Evolutionary conservation across 2,113 vertebrate genomes (phyloP).

Genomic region (Pseudois nayaur): DNA sequence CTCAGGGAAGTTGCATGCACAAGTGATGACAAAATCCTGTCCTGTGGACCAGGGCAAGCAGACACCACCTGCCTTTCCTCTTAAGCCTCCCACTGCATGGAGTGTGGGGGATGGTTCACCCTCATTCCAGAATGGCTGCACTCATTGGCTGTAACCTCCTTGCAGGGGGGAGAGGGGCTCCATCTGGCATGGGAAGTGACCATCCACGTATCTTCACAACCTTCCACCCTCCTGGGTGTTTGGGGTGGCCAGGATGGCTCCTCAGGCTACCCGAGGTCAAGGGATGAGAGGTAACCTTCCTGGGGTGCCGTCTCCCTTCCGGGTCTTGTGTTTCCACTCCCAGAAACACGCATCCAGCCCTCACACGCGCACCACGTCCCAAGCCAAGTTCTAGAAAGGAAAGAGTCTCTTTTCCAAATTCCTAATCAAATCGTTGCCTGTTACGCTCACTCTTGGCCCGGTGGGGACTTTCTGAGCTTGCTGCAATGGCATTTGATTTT

Average conservation of each 20-base stretch:
- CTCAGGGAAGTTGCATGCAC: neutral
- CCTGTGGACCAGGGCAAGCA: neutral
- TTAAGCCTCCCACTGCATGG: no score
- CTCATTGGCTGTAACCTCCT: neutral
- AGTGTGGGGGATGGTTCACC: neutral
- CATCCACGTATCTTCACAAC: neutral
- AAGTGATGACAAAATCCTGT: neutral
- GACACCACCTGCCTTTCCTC: neutral
- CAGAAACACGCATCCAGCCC: neutral
- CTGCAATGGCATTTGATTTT: neutral
- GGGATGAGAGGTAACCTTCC: neutral
- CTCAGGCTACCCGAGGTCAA: neutral
- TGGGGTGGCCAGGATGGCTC: neutral
- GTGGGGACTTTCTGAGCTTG: neutral
- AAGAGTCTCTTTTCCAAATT: neutral
- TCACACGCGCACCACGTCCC: rapidly evolving
- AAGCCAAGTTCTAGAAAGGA: neutral
- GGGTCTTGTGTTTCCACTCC: neutral
- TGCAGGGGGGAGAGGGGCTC: neutral
- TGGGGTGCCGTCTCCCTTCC: neutral
- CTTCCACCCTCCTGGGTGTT: neutral
- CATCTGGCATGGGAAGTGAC: neutral
- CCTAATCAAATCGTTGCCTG: neutral
- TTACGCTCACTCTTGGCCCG: neutral
- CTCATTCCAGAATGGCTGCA: neutral